phyloP scores from a whole-genome alignment of 2,797 vertebrate species.

The Gymnoscopelus microlampas region DNA sequence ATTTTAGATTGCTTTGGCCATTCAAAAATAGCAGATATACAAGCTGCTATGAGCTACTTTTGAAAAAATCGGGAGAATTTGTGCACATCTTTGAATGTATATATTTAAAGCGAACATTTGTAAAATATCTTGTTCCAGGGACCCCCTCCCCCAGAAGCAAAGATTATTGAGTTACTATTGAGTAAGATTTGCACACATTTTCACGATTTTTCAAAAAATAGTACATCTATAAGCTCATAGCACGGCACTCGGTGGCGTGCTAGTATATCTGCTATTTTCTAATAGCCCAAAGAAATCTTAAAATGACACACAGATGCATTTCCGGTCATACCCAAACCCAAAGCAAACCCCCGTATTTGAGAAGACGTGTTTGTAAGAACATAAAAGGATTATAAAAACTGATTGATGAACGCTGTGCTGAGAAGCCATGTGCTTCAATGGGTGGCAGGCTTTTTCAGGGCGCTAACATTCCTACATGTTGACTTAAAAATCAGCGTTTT shows the following conservation, averaged over 20 bases:
- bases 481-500: conserved; percentile 68
- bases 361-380: background rate
- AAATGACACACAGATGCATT: too few species aligned
- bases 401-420: conserved; percentile 1
- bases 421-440: conserved; percentile 48
- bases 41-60: too few species aligned
- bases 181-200: too few species aligned
- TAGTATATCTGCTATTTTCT: too few species aligned
- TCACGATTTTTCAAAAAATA: too few species aligned
- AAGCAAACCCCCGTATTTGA: background rate
- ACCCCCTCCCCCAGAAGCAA: too few species aligned
- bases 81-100: too few species aligned
- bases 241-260: too few species aligned
- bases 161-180: too few species aligned
- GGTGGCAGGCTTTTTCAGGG: conserved; percentile 55
- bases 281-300: too few species aligned
- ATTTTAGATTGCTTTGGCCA: background rate
- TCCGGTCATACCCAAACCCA: background rate
- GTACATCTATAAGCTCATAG: too few species aligned
- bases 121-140: conserved; percentile 3
- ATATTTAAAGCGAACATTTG: conserved; percentile 8
- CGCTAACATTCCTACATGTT: conserved; percentile 71
- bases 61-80: too few species aligned
- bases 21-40: background rate
- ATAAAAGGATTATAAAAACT: conserved; percentile 2